These are phyloP conservation scores for Ophion ventricosus DNA, from an alignment of 2,888 invertebrate species.

Conservation along the genomic window DNA sequence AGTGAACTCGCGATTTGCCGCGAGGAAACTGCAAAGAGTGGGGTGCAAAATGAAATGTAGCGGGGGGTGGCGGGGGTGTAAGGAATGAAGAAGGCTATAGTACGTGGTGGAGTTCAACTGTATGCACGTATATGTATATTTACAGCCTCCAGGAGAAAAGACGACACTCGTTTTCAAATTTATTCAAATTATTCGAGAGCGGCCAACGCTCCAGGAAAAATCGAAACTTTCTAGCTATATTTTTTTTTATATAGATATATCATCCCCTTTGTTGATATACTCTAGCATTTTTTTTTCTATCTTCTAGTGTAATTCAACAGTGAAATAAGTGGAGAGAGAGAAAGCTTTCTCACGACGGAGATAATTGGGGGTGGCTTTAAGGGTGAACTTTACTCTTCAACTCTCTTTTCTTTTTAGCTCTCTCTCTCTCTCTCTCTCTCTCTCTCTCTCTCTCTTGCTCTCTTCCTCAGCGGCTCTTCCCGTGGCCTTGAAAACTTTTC, in stretches of 20 bases:
- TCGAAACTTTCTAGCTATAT: constrained; percentile 65
- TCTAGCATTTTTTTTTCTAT: constrained; percentile 33
- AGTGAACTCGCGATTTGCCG: constrained; percentile 82
- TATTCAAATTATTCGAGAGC: constrained; percentile 79
- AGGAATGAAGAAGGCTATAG: constrained; percentile 53
- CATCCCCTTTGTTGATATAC: constrained; percentile 38
- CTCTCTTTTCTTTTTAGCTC: constrained; percentile 57
- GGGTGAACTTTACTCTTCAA: constrained; percentile 76
- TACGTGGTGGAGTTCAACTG: constrained; percentile 37
- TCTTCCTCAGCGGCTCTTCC: constrained; percentile 64
- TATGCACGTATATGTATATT: constrained; percentile 22
- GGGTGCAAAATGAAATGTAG: constrained; percentile 61
- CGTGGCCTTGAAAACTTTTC: constrained; percentile 74
- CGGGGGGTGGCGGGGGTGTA: neutral
- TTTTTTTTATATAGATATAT: constrained; percentile 4
- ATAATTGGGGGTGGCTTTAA: constrained; percentile 77
- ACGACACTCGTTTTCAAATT: constrained; percentile 76
- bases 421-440: constrained; percentile 60
- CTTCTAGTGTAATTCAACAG: constrained; percentile 34
- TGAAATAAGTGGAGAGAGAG: constrained; percentile 72
- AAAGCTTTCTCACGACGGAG: constrained; percentile 63
- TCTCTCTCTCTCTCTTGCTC: constrained; percentile 51
- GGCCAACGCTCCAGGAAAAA: constrained; percentile 67
- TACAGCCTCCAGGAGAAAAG: constrained; percentile 45
- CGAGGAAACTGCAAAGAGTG: constrained; percentile 65